Evolutionary conservation across 1,140 invertebrate species (phyloP).

Genomic region (Papilio polytes): DNA sequence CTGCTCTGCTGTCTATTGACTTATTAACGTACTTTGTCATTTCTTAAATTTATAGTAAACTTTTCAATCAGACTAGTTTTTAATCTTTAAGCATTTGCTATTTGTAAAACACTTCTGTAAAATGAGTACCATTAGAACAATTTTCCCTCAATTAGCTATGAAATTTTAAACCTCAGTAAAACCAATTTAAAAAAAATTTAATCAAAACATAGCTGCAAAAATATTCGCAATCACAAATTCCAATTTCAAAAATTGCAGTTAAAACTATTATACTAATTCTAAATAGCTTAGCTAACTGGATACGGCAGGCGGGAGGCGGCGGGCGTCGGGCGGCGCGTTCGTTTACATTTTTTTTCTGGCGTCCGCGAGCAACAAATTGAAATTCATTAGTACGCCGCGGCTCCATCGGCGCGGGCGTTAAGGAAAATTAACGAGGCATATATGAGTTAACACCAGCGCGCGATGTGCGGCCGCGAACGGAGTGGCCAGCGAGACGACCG

Average conservation of each 20-base stretch:
- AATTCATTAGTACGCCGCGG: slow-evolving; percentile 77
- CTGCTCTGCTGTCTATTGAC: no score
- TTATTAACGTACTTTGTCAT: no score
- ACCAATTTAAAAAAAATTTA: not conserved
- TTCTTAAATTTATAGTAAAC: no score
- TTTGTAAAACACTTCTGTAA: no score
- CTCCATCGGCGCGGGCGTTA: slow-evolving; percentile 69
- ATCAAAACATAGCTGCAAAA: not conserved
- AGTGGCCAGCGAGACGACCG: slow-evolving; percentile 57
- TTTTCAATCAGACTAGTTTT: no score
- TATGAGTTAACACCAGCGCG: slow-evolving; percentile 75
- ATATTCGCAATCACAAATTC: not conserved
- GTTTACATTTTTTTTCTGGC: slow-evolving; percentile 57
- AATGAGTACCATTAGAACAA: not conserved
- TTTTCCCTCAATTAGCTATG: not conserved
- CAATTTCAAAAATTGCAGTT: slow-evolving; percentile 8
- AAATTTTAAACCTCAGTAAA: not conserved
- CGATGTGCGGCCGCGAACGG: slow-evolving; percentile 46
- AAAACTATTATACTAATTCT: slow-evolving; percentile 17
- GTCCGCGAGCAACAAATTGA: slow-evolving; percentile 76
- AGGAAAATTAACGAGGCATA: slow-evolving; percentile 78
- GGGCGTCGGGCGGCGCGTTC: not conserved
- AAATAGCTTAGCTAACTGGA: slow-evolving; percentile 44
- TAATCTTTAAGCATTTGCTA: no score
- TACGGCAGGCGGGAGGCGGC: slow-evolving; percentile 44